Percentiles rank a stretch among this genome's conserved stretches.
Conservation (phyloP, 2,113 vertebrate genomes). For the Gnathonemus echidnorhynchus region DNA sequence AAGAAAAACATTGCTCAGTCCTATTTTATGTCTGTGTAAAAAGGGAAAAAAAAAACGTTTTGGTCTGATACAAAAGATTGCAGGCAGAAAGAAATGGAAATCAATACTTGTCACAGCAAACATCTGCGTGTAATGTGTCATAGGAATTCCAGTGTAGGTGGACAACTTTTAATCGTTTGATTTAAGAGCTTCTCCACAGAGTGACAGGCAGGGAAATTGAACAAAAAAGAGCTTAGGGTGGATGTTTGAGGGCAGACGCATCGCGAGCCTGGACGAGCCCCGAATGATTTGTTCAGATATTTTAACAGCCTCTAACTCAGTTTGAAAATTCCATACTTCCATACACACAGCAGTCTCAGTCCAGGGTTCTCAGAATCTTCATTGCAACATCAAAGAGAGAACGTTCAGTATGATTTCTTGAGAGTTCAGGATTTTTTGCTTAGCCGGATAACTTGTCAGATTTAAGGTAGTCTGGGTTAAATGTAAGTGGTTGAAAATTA, state of each 20-base stretch:
- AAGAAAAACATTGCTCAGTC: not conserved
- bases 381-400: not conserved
- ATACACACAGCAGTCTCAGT: not conserved
- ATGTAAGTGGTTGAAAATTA: not conserved
- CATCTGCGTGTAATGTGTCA: not conserved
- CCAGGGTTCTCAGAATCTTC: not conserved
- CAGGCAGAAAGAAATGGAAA: not conserved
- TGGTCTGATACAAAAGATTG: not conserved
- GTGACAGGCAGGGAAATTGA: not conserved
- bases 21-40: not conserved
- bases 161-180: not conserved
- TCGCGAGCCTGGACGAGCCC: not conserved
- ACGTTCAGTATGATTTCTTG: too few species aligned
- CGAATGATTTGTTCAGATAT: not conserved
- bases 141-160: not conserved
- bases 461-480: not conserved
- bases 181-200: not conserved
- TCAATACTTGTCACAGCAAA: not conserved
- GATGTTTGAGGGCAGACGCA: not conserved
- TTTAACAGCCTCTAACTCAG: not conserved
- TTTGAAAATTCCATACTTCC: not conserved
- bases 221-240: not conserved
- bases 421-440: not conserved
- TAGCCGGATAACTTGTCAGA: not conserved
- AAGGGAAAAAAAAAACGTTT: not conserved